Evolutionary conservation across 2,888 invertebrate genomes (phyloP), one percentile per base, ranked within the genome.

Genomic region (Syritta pipiens): DNA sequence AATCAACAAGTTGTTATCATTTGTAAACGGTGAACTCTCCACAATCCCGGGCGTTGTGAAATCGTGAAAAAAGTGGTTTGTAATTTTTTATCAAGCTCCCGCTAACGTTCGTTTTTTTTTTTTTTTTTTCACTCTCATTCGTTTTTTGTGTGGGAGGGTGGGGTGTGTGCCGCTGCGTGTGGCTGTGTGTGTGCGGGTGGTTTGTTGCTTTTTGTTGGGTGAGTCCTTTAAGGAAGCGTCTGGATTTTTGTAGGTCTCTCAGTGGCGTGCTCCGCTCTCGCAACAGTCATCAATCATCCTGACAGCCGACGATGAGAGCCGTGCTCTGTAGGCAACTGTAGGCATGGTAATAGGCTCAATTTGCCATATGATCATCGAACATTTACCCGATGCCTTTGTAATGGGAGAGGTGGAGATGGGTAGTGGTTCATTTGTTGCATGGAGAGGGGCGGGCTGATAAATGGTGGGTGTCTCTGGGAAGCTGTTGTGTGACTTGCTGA

Each of bases 1-100:
- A 82, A 82, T 82, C 83, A 83, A 83, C 83, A 83, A 82, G 83
- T 83, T 82, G 82, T 82, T 83, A 82, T 83, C 83, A 82, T 83
- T 83, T 83, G 82, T 83, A 83, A 82, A 82, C 83, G 83, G 81
- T 82, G 82, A 83, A 82, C 83, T 83, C 82, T 83, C 82, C 75
- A 75, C 74, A 74, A 81, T 81, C 75, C n/a, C 82, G 76, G 82
- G 82, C 81, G 69, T 81, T 83, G 82, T 82, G 82, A 83, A 83
- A 82, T 82, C 82, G 81, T 75, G 82, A 82, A 83, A 83, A 82
- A 82, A 82, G 81, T 82, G 82, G 81, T 82, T 81, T 79, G 82
- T 82, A 82, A 82, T 82, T 81, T 76, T 81, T 82, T 81, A 82
- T 81, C 81, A 82, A 82, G 72, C 72, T 72, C 2, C 6, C 14